These are phyloP conservation scores for Latheticus oryzae DNA, from an alignment of 2,888 invertebrate species.

Conservation along the genomic window DNA sequence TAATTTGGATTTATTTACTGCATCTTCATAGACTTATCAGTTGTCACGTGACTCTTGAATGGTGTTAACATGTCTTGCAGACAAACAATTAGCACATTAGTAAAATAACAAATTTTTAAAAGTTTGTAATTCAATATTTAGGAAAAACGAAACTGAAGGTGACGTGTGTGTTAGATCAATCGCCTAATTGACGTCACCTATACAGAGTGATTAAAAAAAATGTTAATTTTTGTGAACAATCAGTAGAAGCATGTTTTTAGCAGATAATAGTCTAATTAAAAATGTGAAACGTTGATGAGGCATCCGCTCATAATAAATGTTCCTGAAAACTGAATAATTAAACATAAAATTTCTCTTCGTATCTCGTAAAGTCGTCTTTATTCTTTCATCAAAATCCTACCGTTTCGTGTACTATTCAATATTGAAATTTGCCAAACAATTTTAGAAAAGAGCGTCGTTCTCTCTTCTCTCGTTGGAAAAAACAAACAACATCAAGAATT, in stretches of 20 bases:
- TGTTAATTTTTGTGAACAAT: too few species aligned
- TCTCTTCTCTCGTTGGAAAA: constrained; percentile 24
- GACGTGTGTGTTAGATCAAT: neutral
- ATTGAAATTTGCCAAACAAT: constrained; percentile 40
- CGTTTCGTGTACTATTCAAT: constrained; percentile 25
- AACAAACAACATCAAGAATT: constrained; percentile 39
- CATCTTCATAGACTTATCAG: too few species aligned
- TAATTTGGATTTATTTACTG: neutral
- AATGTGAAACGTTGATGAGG: constrained; percentile 11
- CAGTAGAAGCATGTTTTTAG: constrained; percentile 8
- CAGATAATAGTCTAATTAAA: constrained; percentile 25
- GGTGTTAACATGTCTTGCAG: constrained; percentile 10
- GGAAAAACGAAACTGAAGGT: neutral
- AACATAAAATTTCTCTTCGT: constrained; percentile 8
- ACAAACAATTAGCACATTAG: constrained; percentile 16
- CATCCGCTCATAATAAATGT: constrained; percentile 23
- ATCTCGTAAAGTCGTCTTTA: constrained; percentile 10
- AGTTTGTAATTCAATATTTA: too few species aligned
- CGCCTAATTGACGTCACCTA: too few species aligned
- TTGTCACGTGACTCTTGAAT: constrained; percentile 5
- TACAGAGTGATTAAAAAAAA: too few species aligned
- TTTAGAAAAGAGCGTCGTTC: constrained; percentile 9
- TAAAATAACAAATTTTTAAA: too few species aligned
- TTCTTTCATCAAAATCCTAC: constrained; percentile 17
- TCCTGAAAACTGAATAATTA: constrained; percentile 29